Evolutionary conservation across 2,113 vertebrate genomes (phyloP).

Genomic region (Neoarius graeffei): DNA sequence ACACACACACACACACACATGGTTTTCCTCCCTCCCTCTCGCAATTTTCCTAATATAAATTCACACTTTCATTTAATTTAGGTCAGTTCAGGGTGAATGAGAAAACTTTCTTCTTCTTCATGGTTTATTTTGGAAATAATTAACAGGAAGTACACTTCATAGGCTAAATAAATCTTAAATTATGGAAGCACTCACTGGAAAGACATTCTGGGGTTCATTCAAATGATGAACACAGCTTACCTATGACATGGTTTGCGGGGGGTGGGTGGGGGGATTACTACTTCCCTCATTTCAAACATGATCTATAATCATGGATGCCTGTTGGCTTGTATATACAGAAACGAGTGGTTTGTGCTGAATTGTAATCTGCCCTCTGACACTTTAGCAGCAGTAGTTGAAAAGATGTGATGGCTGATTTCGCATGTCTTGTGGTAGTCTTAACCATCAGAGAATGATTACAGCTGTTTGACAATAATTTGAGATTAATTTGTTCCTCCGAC

Average conservation of each 20-base stretch:
- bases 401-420: not conserved
- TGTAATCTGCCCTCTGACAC: not conserved
- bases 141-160: not conserved
- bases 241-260: not conserved
- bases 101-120: conserved; percentile 5
- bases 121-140: conserved; percentile 6
- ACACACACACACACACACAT: conserved; percentile 29
- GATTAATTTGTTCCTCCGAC: not conserved
- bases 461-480: not conserved
- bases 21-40: not conserved
- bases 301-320: not conserved
- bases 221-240: not conserved
- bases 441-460: not conserved
- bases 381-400: not conserved
- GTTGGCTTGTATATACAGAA: not conserved
- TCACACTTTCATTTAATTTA: conserved; percentile 18
- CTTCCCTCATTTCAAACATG: not conserved
- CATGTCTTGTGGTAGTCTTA: not conserved
- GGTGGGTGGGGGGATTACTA: not conserved
- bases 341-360: not conserved
- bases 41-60: conserved; percentile 3
- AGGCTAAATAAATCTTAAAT: conserved; percentile 7
- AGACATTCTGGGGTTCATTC: not conserved
- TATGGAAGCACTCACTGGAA: not conserved
- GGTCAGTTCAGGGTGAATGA: conserved; percentile 5